Evolutionary conservation across 2,797 vertebrate genomes (phyloP).

Genomic region (Mormyrops attenuatus): DNA sequence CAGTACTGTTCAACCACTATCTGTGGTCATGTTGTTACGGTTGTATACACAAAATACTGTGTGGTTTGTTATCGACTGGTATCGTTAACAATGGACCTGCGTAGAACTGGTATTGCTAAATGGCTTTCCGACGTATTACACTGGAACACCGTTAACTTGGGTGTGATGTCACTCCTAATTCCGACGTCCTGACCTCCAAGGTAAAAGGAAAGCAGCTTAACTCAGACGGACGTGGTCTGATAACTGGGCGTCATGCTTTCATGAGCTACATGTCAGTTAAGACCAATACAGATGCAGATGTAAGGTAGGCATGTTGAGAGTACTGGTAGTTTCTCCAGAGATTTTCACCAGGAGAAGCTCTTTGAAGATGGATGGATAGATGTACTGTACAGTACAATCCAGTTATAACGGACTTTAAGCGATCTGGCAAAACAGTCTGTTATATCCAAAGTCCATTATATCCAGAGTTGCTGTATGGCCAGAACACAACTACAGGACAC

Average conservation of each 20-base stretch:
- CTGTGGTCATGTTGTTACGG: neutral
- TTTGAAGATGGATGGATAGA: neutral
- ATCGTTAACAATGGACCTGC: neutral
- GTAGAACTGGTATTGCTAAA: neutral
- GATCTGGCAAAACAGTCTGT: too few relatives aligned
- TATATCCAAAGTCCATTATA: too few relatives aligned
- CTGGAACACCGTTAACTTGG: neutral
- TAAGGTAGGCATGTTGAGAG: neutral
- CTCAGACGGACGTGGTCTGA: neutral
- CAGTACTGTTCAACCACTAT: neutral
- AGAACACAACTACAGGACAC: too few relatives aligned
- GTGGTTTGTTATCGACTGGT: neutral
- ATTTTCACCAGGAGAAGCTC: neutral
- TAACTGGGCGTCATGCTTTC: neutral
- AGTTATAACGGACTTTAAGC: too few relatives aligned
- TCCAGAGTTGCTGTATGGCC: too few relatives aligned
- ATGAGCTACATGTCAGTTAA: neutral
- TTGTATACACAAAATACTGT: neutral
- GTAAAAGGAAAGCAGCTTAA: neutral
- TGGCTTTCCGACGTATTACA: neutral
- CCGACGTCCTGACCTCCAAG: neutral
- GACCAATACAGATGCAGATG: neutral
- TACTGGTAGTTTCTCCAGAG: neutral
- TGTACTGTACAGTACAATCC: neutral
- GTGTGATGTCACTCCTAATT: neutral